Evolutionary conservation across 1,140 invertebrate species (phyloP), one percentile per base, ranked within the genome.

Genomic region (Sitobion miscanthi): DNA sequence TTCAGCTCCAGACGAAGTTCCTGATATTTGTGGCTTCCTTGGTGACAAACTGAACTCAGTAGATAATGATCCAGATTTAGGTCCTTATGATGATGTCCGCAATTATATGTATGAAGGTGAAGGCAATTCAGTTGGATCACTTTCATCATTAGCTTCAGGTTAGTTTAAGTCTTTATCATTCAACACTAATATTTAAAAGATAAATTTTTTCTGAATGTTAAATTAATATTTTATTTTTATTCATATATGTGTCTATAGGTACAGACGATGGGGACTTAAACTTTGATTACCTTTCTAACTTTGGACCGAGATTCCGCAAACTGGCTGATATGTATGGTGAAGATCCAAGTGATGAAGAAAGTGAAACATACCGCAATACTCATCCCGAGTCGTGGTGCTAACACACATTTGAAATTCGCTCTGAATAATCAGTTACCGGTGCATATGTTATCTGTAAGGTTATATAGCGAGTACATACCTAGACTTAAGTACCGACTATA

Each of bases 101-200:
- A 98, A 99, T 95, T 99, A 99, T 95, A 98, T 98, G 49, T 99
- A 99, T 95, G 99, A 99, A 95, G 99, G 99, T 30, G 98, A 99
- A 95, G 98, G 98, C 91, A 99, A 99, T 95, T 97, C 97, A 5
- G 97, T 97, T 77, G 98, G 98, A 93, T 99, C 98, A 17, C 96
- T 99, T 1, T 99, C 98, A 57, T 99, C 98, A 9, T 96, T 99
- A 87, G 98, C 98, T 93, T 99, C 98, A 94, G 98, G 97, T 97
- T 95, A 96, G 96, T 96, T 52, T 87, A 30, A 77, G 0, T 38
- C n/a, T 45, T 77, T 25, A n/a, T 35, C 11, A 54, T 77, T 77
- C 14, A 45, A 49, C 14, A n/a, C 35, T n/a, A 69, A 11, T 49
- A n/a, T 69, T n/a, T 30, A 17, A n/a, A 38, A 49, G 5, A 47